phyloP scores from a whole-genome alignment of 92 coral and sea anemone genomes.

The Paramuricea clavata region DNA sequence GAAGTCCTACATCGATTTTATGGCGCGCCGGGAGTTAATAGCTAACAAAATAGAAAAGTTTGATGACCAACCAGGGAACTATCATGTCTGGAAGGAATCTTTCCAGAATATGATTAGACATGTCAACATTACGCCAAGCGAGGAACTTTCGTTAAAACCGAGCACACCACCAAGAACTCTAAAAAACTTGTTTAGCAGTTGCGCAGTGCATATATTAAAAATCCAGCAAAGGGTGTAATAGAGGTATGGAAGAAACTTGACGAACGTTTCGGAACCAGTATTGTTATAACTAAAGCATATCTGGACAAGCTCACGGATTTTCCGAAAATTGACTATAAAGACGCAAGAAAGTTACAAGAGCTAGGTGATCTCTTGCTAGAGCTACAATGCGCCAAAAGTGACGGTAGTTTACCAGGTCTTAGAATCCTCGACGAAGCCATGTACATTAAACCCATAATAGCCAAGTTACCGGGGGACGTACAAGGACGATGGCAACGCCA shows the following conservation, averaged over 20 bases:
- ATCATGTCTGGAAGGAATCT: constrained; percentile 65
- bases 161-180: constrained; percentile 55
- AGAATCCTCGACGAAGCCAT: constrained; percentile 41
- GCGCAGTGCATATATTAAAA: constrained; percentile 59
- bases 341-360: constrained; percentile 64
- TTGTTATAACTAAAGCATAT: constrained; percentile 69
- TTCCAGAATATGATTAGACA: constrained; percentile 66
- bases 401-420: constrained; percentile 69
- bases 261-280: constrained; percentile 68
- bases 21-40: constrained; percentile 60
- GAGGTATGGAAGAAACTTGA: constrained; percentile 63
- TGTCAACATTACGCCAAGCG: constrained; percentile 61
- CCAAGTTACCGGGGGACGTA: constrained; percentile 65
- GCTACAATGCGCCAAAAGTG: constrained; percentile 66
- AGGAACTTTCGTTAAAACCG: constrained; percentile 63
- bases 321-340: constrained; percentile 50
- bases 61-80: constrained; percentile 74
- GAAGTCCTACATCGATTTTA: constrained; percentile 50
- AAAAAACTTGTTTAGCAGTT: constrained; percentile 66
- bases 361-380: constrained; percentile 71
- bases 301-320: constrained; percentile 53
- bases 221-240: constrained; percentile 64
- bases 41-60: constrained; percentile 72
- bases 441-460: constrained; percentile 42
- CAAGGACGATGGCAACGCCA: constrained; percentile 73